These are phyloP conservation scores for Archilochus colubris DNA, from an alignment of 2,113 vertebrate species.

Conservation along the genomic window DNA sequence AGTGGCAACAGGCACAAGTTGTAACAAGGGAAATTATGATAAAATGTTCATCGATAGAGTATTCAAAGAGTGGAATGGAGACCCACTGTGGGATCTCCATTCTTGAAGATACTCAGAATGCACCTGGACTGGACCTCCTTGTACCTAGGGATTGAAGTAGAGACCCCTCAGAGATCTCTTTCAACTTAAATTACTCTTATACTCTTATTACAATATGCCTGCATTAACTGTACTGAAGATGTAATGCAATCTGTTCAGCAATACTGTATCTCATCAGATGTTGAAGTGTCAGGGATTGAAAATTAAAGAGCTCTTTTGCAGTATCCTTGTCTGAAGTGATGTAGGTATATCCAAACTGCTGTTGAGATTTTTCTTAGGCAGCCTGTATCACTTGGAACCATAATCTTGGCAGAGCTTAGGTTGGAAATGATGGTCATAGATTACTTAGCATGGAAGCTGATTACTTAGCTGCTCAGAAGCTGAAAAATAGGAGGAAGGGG, in stretches of 20 bases:
- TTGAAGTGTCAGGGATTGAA: fast-evolving
- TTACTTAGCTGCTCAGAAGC: neutral
- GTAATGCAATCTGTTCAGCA: neutral
- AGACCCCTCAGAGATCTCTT: neutral
- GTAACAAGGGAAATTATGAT: neutral
- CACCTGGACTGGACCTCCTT: neutral
- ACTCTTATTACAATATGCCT: neutral
- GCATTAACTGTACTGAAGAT: neutral
- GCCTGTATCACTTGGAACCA: neutral
- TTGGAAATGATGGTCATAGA: neutral
- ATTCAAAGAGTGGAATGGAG: neutral
- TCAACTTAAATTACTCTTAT: neutral
- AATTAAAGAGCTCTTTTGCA: neutral
- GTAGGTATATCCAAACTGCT: neutral
- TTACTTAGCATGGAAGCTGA: neutral
- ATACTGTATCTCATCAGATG: neutral
- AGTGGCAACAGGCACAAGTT: neutral
- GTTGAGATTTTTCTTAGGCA: neutral
- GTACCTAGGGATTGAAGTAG: neutral
- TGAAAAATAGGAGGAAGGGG: neutral
- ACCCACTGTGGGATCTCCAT: neutral
- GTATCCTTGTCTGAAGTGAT: neutral
- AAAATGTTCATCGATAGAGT: neutral
- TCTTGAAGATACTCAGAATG: neutral
- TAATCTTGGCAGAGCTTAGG: neutral